Evolutionary conservation across 2,888 invertebrate species (phyloP).

Genomic region (Stenoptilia bipunctidactyla): DNA sequence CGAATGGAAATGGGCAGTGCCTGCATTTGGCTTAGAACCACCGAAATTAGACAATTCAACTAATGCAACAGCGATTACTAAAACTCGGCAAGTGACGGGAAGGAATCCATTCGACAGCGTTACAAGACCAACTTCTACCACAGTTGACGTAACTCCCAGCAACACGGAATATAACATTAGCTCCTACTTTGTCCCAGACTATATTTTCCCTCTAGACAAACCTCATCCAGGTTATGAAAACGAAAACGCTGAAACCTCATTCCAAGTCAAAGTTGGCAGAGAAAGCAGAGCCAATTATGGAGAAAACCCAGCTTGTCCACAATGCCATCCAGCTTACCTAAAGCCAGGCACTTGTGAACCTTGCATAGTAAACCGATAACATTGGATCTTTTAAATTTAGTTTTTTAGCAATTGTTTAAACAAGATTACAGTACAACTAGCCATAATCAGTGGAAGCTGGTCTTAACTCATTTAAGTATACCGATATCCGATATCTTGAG

Average conservation of each 20-base stretch:
- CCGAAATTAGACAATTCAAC: conserved; percentile 59
- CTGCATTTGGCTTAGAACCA: conserved; percentile 69
- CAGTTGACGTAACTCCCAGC: conserved; percentile 28
- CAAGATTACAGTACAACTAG: too few species aligned
- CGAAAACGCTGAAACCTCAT: conserved; percentile 70
- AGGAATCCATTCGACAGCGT: conserved; percentile 43
- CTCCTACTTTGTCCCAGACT: conserved; percentile 73
- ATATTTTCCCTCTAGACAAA: conserved; percentile 71
- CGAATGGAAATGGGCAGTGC: conserved; percentile 77
- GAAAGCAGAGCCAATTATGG: conserved; percentile 60
- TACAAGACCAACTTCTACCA: conserved; percentile 37
- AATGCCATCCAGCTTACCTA: conserved; percentile 75
- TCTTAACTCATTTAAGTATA: too few species aligned
- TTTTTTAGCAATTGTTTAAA: not conserved
- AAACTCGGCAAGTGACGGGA: conserved; percentile 22
- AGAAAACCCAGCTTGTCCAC: conserved; percentile 73
- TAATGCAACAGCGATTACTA: conserved; percentile 12
- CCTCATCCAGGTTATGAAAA: conserved; percentile 71
- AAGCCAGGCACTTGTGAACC: conserved; percentile 75
- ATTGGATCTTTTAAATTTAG: conserved; percentile 2
- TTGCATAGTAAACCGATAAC: conserved; percentile 69
- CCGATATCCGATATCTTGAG: too few species aligned
- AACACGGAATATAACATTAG: conserved; percentile 70
- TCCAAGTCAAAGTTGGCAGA: conserved; percentile 67
- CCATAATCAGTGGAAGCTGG: too few species aligned